Evolutionary conservation across 2,888 invertebrate species (phyloP).

Genomic region (Rhabditophanes sp.): DNA sequence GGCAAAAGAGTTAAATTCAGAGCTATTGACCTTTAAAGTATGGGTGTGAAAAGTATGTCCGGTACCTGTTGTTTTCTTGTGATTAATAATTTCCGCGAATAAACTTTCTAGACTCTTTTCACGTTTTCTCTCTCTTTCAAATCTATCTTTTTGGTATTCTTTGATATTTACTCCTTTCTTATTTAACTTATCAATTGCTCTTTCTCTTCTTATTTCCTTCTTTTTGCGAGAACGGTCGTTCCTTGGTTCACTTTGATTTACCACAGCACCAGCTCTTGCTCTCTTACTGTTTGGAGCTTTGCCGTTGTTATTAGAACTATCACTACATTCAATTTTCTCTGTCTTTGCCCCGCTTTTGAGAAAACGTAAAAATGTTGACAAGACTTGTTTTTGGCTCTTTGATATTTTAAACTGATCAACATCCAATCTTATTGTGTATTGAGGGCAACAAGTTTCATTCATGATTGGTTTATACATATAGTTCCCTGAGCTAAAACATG

Average conservation of each 20-base stretch:
- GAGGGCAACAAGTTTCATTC: conserved; percentile 76
- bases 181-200: conserved; percentile 19
- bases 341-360: no score
- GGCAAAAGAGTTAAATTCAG: conserved; percentile 18
- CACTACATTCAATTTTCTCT: no score
- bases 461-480: conserved; percentile 89
- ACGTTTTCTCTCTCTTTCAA: conserved; percentile 16
- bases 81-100: no score
- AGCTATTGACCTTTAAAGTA: conserved; percentile 15
- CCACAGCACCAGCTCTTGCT: background rate
- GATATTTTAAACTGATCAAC: no score
- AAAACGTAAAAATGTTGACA: no score
- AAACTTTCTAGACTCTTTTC: conserved; percentile 21
- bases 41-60: no score
- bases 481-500: conserved; percentile 65
- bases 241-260: background rate
- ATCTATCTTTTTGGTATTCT: conserved; percentile 17
- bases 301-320: no score
- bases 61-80: no score
- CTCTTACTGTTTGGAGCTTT: no score
- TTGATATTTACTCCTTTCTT: conserved; percentile 22
- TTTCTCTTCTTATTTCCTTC: conserved; percentile 21
- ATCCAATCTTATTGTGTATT: conserved; percentile 90
- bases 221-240: conserved; percentile 16
- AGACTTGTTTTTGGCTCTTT: no score